Conservation (phyloP, 2,888 invertebrate genomes). For the Pyrrhosoma nymphula region DNA sequence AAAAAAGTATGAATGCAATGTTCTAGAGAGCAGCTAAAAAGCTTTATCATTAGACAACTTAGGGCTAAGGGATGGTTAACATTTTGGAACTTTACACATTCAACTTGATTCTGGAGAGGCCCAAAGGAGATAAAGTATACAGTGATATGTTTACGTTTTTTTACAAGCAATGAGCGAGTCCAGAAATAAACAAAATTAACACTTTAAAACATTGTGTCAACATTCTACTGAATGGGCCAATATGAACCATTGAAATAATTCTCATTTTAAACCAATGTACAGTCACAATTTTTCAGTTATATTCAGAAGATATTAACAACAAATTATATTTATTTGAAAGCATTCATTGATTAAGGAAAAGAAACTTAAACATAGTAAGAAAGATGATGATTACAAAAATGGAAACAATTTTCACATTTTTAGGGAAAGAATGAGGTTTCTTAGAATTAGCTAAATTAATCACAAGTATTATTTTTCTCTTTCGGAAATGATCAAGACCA, state of each 20-base stretch:
- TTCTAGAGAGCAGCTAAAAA: slow-evolving; percentile 68
- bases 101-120: slow-evolving; percentile 42
- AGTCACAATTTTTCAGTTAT: slow-evolving; percentile 4
- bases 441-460: neutral
- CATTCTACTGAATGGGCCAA: slow-evolving; percentile 41
- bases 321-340: neutral
- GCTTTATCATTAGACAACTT: slow-evolving; percentile 68
- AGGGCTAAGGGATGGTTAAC: slow-evolving; percentile 58
- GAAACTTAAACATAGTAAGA: slow-evolving; percentile 49
- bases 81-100: slow-evolving; percentile 57
- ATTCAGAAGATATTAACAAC: neutral
- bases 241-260: neutral
- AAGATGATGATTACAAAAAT: slow-evolving; percentile 1
- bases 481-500: neutral
- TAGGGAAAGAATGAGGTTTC: neutral
- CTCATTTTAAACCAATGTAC: neutral
- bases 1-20: slow-evolving; percentile 70
- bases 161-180: slow-evolving; percentile 31
- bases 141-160: neutral
- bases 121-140: neutral
- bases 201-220: neutral
- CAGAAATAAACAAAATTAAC: slow-evolving; percentile 23
- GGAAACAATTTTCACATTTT: neutral
- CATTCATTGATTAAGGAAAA: slow-evolving; percentile 20
- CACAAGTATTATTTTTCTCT: neutral